Percentiles rank a stretch among this genome's conserved stretches.
These are phyloP conservation scores for Rhagium mordax DNA, from an alignment of 2,888 invertebrate species.

Conservation along the genomic window DNA sequence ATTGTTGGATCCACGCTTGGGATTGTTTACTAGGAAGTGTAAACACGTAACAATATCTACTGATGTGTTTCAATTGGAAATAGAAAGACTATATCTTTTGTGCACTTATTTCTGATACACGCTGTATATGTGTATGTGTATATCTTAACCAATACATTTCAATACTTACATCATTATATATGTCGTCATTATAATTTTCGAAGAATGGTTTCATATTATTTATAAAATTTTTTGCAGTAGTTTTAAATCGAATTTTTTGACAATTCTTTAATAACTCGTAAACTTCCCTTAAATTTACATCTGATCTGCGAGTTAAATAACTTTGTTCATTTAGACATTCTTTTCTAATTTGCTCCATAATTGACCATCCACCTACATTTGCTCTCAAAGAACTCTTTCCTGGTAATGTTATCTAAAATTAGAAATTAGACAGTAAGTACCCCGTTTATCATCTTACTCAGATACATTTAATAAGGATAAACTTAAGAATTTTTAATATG, in stretches of 20 bases:
- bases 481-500: too few species aligned
- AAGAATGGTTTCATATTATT: neutral
- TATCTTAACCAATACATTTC: too few species aligned
- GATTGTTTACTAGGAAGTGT: too few species aligned
- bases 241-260: neutral
- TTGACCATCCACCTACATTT: neutral
- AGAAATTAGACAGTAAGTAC: neutral
- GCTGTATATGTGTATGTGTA: too few species aligned
- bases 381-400: conserved; percentile 4
- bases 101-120: too few species aligned
- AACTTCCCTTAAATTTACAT: neutral
- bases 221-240: neutral
- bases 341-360: conserved; percentile 8
- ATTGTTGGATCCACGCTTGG: too few species aligned
- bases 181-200: neutral
- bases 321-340: neutral
- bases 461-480: too few species aligned
- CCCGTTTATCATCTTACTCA: too few species aligned
- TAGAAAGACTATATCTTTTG: too few species aligned
- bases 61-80: too few species aligned
- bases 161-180: conserved; percentile 5
- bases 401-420: conserved; percentile 12
- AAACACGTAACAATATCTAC: too few species aligned
- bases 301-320: neutral
- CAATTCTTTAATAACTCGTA: neutral